These are phyloP conservation scores for human DNA, from an alignment of 2,113 vertebrate species.

Conservation along the genomic window GRCh38 chr3:131804501-131805000, in stretches of 20 bases:
- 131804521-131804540: not conserved
- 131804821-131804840: not conserved
- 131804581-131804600: not conserved
- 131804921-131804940: not conserved
- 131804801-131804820: not conserved
- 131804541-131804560: not conserved
- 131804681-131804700: not conserved
- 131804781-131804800: not conserved
- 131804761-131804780: not conserved
- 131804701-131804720: not conserved
- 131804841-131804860: not conserved
- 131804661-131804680: not conserved
- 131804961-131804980: not conserved
- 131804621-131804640: not conserved
- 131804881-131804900: not conserved
- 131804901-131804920: not conserved
- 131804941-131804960: not conserved
- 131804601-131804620: not conserved
- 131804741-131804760: not conserved
- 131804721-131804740: not conserved
- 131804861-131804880: not conserved
- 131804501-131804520: not conserved
- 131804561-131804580: not conserved
- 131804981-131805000: not conserved
- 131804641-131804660: not conserved